phyloP scores from a whole-genome alignment of 2,113 vertebrate genomes.

The Pseudorhombus dupliciocellatus region DNA sequence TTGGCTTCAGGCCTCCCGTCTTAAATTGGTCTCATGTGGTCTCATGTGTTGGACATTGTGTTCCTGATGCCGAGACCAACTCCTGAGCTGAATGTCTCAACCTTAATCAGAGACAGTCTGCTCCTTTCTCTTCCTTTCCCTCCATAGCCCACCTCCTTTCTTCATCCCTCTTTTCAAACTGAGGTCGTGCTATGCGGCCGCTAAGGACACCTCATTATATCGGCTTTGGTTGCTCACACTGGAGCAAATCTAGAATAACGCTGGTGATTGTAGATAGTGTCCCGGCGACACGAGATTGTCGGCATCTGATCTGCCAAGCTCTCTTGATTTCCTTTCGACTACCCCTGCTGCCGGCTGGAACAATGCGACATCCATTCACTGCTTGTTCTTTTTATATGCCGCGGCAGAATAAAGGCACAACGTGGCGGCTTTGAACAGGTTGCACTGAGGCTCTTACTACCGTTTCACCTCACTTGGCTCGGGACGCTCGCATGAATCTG shows the following conservation, averaged over 20 bases:
- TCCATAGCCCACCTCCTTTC: background rate
- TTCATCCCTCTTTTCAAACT: background rate
- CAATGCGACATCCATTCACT: background rate
- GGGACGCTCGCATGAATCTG: background rate
- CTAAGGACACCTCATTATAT: background rate
- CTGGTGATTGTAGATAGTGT: background rate
- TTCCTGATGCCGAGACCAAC: slow-evolving; percentile 34
- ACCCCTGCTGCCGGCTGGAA: background rate
- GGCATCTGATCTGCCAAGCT: background rate
- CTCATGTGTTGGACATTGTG: slow-evolving; percentile 50
- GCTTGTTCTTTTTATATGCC: background rate
- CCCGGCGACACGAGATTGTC: background rate
- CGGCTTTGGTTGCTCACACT: background rate
- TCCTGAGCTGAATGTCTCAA: slow-evolving; percentile 28
- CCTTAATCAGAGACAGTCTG: slow-evolving; percentile 54
- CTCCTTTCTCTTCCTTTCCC: background rate
- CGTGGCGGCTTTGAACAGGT: background rate
- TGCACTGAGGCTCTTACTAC: background rate
- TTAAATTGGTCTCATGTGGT: slow-evolving; percentile 55
- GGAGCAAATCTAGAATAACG: background rate
- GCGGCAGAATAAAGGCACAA: background rate
- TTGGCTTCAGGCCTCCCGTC: slow-evolving; percentile 11
- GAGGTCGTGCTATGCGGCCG: background rate
- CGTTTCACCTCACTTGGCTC: background rate
- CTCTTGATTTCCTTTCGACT: background rate